Evolutionary conservation across 2,888 invertebrate genomes (phyloP).

Genomic region (Synanthedon andrenaeformis): DNA sequence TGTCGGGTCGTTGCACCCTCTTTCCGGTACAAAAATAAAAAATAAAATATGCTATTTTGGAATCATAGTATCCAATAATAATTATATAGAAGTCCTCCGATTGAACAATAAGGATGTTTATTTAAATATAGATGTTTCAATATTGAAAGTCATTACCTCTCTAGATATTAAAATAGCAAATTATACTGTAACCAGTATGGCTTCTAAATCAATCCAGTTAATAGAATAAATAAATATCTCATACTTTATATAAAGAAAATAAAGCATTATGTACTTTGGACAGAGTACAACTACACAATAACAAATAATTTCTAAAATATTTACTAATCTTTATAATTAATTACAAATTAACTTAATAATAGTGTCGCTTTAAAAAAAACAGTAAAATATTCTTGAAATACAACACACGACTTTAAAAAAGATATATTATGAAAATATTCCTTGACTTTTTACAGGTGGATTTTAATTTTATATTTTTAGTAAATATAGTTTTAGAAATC

Average conservation of each 20-base stretch:
- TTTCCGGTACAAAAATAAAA: constrained; percentile 58
- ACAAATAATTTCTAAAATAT: neutral
- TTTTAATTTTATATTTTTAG: too few relatives aligned
- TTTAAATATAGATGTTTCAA: constrained; percentile 47
- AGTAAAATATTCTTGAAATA: too few relatives aligned
- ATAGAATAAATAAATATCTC: constrained; percentile 11
- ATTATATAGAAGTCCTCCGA: constrained; percentile 49
- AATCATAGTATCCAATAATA: constrained; percentile 31
- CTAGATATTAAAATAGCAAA: constrained; percentile 56
- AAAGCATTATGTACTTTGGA: constrained; percentile 7
- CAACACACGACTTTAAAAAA: too few relatives aligned
- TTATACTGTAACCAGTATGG: constrained; percentile 40
- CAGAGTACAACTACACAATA: constrained; percentile 5
- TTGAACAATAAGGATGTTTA: constrained; percentile 40
- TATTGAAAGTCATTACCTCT: constrained; percentile 51
- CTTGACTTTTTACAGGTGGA: too few relatives aligned
- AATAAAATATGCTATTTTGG: constrained; percentile 41
- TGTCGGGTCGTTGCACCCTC: constrained; percentile 29
- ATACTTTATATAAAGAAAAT: constrained; percentile 8
- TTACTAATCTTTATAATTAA: too few relatives aligned
- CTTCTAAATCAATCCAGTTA: constrained; percentile 23
- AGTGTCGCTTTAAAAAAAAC: too few relatives aligned
- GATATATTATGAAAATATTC: too few relatives aligned
- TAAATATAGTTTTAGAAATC: too few relatives aligned
- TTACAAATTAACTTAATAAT: too few relatives aligned